phyloP scores from a whole-genome alignment of 1,140 invertebrate species.

The Drosophila obscura region DNA sequence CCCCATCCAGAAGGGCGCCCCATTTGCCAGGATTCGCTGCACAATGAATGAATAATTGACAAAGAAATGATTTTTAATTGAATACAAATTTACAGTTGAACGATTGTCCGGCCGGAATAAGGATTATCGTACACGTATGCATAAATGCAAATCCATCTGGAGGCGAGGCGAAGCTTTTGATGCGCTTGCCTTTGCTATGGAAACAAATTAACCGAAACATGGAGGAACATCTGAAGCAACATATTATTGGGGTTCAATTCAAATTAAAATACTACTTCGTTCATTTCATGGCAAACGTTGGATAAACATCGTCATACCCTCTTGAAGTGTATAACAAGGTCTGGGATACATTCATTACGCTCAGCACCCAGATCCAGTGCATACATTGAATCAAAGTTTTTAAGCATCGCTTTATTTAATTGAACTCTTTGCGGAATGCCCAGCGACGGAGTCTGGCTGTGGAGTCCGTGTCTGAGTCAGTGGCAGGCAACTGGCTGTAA shows the following conservation, averaged over 20 bases:
- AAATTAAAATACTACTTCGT: too few species aligned
- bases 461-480: conserved; percentile 3
- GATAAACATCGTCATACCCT: too few species aligned
- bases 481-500: conserved; percentile 32
- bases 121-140: background rate
- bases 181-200: too few species aligned
- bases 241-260: too few species aligned
- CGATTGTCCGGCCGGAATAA: conserved; percentile 32
- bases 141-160: background rate
- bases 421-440: background rate
- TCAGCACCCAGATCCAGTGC: background rate
- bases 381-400: conserved; percentile 12
- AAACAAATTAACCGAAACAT: too few species aligned
- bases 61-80: conserved; percentile 69
- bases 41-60: conserved; percentile 67
- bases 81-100: conserved; percentile 68
- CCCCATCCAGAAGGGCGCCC: conserved; percentile 29
- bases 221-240: too few species aligned
- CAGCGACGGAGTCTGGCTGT: background rate
- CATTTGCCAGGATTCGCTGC: conserved; percentile 46
- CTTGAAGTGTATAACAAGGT: background rate
- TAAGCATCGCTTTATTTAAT: conserved; percentile 17
- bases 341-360: background rate
- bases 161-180: too few species aligned
- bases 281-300: too few species aligned